Conservation (phyloP, 2,888 invertebrate genomes). For the Tiliacea citrago region DNA sequence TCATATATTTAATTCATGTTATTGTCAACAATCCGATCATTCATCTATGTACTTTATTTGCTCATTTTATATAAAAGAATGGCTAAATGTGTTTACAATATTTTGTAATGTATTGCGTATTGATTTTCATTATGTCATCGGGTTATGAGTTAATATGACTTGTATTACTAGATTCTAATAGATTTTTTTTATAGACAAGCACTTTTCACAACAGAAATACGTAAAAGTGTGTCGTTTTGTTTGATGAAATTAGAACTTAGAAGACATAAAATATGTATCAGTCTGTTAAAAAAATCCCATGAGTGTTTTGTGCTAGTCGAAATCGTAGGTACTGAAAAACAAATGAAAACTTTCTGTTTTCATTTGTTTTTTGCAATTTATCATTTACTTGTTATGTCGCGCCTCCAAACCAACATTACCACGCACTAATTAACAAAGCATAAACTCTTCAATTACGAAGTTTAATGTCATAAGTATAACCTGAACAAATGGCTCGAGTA, state of each 20-base stretch:
- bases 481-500: slow-evolving; percentile 57
- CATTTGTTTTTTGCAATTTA: neutral
- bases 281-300: neutral
- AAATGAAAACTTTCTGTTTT: neutral
- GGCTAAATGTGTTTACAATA: slow-evolving; percentile 1
- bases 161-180: neutral
- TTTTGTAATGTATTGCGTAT: slow-evolving; percentile 4
- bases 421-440: slow-evolving; percentile 6
- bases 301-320: neutral
- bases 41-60: slow-evolving; percentile 13
- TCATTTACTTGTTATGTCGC: neutral
- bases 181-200: neutral
- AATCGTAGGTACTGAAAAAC: neutral
- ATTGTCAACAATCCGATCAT: neutral
- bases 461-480: slow-evolving; percentile 47
- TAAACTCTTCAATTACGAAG: slow-evolving; percentile 34
- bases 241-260: neutral
- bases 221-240: neutral
- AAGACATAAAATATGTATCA: neutral
- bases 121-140: neutral
- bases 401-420: neutral
- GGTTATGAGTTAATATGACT: neutral
- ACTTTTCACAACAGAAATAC: neutral
- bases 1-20: slow-evolving; percentile 2
- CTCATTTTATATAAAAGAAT: slow-evolving; percentile 1